phyloP scores from a whole-genome alignment of 2,888 invertebrate genomes.

The Endomychus coccineus region DNA sequence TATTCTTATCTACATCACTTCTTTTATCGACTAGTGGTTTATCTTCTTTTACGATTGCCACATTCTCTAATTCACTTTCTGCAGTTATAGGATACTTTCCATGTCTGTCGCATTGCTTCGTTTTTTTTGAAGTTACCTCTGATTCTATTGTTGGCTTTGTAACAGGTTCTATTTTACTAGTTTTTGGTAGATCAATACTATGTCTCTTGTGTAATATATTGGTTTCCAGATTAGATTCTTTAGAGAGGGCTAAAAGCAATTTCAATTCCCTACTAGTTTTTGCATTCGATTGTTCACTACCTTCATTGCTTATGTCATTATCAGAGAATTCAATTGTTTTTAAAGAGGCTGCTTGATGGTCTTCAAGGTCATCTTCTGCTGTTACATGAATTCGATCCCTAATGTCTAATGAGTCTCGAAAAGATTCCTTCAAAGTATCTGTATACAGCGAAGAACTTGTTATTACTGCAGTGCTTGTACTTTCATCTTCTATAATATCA shows the following conservation, averaged over 20 bases:
- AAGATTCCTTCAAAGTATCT: too few relatives aligned
- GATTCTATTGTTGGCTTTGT: neutral
- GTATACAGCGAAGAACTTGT: too few relatives aligned
- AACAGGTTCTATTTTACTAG: slow-evolving; percentile 7
- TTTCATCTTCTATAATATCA: too few relatives aligned
- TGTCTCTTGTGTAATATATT: slow-evolving; percentile 47
- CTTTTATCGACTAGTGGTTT: slow-evolving; percentile 11
- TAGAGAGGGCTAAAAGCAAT: slow-evolving; percentile 57
- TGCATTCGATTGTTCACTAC: slow-evolving; percentile 10
- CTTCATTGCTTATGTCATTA: slow-evolving; percentile 12
- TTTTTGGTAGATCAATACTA: slow-evolving; percentile 34
- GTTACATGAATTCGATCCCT: slow-evolving; percentile 10
- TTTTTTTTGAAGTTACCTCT: slow-evolving; percentile 13
- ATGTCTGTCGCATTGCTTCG: slow-evolving; percentile 16
- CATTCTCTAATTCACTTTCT: slow-evolving; percentile 30
- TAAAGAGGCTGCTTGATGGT: slow-evolving; percentile 5
- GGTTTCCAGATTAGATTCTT: slow-evolving; percentile 57
- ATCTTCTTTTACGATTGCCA: too few relatives aligned
- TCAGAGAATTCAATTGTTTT: slow-evolving; percentile 11
- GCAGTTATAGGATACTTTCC: slow-evolving; percentile 33
- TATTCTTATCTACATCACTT: slow-evolving; percentile 15
- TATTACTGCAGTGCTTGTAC: too few relatives aligned
- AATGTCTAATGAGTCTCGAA: too few relatives aligned
- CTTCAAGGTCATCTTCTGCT: slow-evolving; percentile 8
- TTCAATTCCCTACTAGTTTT: slow-evolving; percentile 48